A percentile compares a stretch with the other conserved stretches of the same genome.
These are phyloP conservation scores for Adelphocoris suturalis DNA, from an alignment of 2,888 invertebrate species.

Conservation along the genomic window DNA sequence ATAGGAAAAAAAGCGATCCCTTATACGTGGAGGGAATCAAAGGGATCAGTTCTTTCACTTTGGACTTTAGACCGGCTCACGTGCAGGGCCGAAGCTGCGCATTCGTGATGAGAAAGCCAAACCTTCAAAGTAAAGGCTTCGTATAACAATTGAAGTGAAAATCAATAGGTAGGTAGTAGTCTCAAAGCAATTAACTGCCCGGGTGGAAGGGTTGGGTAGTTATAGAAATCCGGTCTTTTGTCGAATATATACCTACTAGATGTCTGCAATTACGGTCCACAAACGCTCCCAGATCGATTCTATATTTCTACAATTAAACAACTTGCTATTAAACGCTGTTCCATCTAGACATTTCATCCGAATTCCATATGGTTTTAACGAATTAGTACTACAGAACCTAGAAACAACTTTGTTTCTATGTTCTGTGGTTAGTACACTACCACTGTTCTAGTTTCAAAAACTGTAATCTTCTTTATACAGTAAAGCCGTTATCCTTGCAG, in stretches of 20 bases:
- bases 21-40: constrained; percentile 19
- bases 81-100: constrained; percentile 2
- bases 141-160: constrained; percentile 10
- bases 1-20: constrained; percentile 1
- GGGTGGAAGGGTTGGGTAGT: background rate
- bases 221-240: background rate
- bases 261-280: background rate
- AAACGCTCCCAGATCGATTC: too few species aligned
- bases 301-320: too few species aligned
- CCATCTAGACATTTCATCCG: too few species aligned
- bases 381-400: too few species aligned
- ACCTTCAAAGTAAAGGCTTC: background rate
- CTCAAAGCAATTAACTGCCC: background rate
- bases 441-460: too few species aligned
- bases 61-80: constrained; percentile 7
- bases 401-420: too few species aligned
- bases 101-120: constrained; percentile 21
- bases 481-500: too few species aligned
- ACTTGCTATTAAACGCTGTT: too few species aligned
- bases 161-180: constrained; percentile 1
- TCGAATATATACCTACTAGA: background rate
- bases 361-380: too few species aligned
- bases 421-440: too few species aligned
- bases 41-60: constrained; percentile 1
- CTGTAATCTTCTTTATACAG: too few species aligned